A percentile compares a stretch with the other conserved stretches of the same genome.
Conservation (phyloP, 2,113 vertebrate species). For the Mixornis gularis region DNA sequence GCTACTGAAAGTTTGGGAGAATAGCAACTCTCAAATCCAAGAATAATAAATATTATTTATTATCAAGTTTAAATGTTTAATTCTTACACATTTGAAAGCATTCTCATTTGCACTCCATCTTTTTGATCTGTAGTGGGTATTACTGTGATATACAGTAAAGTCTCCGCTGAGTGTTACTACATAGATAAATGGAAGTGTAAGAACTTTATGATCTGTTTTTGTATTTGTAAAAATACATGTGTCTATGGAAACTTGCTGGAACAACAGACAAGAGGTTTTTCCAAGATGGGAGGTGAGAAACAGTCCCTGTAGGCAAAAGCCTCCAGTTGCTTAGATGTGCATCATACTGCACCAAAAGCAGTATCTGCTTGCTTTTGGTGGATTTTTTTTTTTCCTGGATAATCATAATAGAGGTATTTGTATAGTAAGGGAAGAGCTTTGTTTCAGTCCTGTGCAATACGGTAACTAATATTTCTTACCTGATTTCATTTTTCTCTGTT, state of each 20-base stretch:
- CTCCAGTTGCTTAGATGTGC: background rate
- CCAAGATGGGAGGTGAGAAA: background rate
- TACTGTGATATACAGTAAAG: background rate
- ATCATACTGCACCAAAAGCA: background rate
- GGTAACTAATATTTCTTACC: background rate
- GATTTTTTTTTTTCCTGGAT: background rate
- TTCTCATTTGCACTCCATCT: background rate
- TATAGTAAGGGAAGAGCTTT: background rate
- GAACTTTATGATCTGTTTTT: background rate
- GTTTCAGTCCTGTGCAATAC: background rate
- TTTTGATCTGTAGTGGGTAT: background rate
- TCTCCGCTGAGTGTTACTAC: background rate
- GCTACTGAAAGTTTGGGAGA: background rate
- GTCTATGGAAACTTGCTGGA: background rate
- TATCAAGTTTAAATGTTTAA: background rate
- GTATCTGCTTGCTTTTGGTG: background rate
- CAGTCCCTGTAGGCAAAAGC: background rate
- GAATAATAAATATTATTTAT: background rate
- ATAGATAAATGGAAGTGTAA: background rate
- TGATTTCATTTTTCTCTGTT: background rate
- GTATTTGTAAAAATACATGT: background rate
- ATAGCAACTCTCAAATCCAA: background rate
- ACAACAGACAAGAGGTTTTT: background rate
- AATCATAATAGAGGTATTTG: background rate
- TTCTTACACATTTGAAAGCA: background rate